Percentiles rank a stretch among this genome's conserved stretches.
These are phyloP conservation scores for Pachycephala philippinensis DNA, from an alignment of 2,113 vertebrate species.

Conservation along the genomic window DNA sequence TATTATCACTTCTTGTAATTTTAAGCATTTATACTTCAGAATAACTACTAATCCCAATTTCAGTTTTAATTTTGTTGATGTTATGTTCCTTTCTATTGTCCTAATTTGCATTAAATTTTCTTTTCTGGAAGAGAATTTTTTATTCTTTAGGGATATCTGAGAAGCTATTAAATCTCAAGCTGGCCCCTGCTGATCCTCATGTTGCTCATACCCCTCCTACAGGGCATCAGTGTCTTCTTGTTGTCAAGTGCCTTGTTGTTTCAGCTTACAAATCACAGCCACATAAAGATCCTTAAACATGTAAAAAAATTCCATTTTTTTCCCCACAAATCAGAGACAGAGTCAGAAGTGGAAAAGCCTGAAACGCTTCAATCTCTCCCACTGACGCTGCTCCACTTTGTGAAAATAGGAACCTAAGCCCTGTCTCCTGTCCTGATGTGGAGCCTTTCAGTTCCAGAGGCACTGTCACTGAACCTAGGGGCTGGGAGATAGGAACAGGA, in stretches of 20 bases:
- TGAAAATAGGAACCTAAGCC: background rate
- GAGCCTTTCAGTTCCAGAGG: background rate
- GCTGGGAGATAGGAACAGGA: background rate
- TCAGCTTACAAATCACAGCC: background rate
- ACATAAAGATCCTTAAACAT: background rate
- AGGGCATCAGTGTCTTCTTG: background rate
- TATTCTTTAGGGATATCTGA: background rate
- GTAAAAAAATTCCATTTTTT: background rate
- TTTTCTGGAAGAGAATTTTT: background rate
- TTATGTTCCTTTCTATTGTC: background rate
- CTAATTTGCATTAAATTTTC: background rate
- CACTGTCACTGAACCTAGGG: background rate
- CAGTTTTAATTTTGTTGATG: background rate
- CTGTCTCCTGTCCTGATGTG: background rate
- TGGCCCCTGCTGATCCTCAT: background rate
- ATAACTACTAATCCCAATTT: background rate
- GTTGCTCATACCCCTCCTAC: background rate
- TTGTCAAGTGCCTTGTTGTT: fast-evolving
- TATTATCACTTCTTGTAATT: background rate
- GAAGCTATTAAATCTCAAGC: background rate
- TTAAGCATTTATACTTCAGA: background rate
- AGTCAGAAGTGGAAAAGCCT: background rate
- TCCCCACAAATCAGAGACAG: background rate
- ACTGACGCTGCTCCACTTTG: background rate
- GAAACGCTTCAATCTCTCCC: background rate